These are phyloP conservation scores for Silurus aristotelis DNA, from an alignment of 2,797 vertebrate species.

Conservation along the genomic window DNA sequence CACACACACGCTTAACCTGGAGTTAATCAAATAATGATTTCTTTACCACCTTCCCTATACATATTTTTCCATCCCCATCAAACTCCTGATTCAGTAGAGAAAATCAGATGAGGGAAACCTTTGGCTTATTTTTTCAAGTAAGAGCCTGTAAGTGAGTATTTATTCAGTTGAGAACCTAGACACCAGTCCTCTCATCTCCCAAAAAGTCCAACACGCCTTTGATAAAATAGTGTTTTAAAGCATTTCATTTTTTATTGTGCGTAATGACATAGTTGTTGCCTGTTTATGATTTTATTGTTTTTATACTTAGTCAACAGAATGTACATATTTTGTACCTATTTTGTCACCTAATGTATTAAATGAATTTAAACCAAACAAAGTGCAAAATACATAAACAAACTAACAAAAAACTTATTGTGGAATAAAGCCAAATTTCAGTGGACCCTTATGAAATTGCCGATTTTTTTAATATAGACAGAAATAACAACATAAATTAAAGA, in stretches of 20 bases:
- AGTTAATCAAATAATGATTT: not conserved
- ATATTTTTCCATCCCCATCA: not conserved
- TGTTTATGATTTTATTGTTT: not conserved
- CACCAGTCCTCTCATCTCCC: no score
- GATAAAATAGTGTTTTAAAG: not conserved
- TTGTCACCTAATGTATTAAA: no score
- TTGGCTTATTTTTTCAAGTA: constrained; percentile 14
- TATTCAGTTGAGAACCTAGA: constrained; percentile 10
- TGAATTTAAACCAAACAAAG: no score
- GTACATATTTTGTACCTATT: no score
- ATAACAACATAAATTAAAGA: no score
- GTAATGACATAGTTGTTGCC: not conserved
- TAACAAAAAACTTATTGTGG: no score
- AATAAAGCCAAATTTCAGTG: no score
- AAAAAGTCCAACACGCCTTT: not conserved
- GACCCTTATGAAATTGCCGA: no score
- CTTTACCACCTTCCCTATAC: not conserved
- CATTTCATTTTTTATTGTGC: not conserved
- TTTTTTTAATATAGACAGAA: no score
- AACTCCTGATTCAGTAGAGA: not conserved
- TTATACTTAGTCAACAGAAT: not conserved
- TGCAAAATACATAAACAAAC: no score
- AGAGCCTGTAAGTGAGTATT: not conserved
- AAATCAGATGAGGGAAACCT: not conserved
- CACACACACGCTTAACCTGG: not conserved